A percentile compares a stretch with the other conserved stretches of the same genome.
phyloP scores from a whole-genome alignment of 2,113 vertebrate species.

The Leucoraja erinaceus region DNA sequence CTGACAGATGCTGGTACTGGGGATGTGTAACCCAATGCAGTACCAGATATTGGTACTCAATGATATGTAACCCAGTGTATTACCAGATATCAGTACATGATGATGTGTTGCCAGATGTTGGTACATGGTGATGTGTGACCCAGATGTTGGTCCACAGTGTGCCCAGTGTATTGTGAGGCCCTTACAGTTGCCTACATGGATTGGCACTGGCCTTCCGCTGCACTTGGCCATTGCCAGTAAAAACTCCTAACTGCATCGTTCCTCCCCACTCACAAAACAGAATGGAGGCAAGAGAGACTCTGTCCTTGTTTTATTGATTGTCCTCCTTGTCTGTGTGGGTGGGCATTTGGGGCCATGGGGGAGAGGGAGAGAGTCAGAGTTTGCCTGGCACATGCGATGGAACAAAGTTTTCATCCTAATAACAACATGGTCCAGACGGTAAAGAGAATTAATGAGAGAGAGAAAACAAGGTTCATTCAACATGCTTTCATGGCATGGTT shows the following conservation, averaged over 20 bases:
- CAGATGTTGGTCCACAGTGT: not conserved
- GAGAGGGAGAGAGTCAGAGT: not conserved
- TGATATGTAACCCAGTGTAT: not conserved
- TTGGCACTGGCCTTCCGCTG: not conserved
- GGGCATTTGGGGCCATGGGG: not conserved
- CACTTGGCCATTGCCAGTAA: not conserved
- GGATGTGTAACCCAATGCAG: not conserved
- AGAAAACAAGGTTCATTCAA: not conserved
- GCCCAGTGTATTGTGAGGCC: not conserved
- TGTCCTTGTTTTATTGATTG: not conserved
- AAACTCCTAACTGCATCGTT: not conserved
- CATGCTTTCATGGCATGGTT: not conserved
- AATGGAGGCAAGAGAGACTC: not conserved
- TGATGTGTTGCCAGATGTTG: not conserved
- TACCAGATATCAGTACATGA: not conserved
- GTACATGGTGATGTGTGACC: not conserved
- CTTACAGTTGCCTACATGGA: not conserved
- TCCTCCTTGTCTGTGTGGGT: not conserved
- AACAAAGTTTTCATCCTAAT: not conserved
- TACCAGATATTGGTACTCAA: not conserved
- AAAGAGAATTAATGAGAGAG: not conserved
- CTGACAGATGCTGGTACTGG: too few species aligned
- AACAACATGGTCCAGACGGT: not conserved
- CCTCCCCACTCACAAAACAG: not conserved
- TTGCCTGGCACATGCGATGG: not conserved